These are phyloP conservation scores for Rousettus leschenaultii DNA, from an alignment of 2,113 vertebrate species.

Conservation along the genomic window DNA sequence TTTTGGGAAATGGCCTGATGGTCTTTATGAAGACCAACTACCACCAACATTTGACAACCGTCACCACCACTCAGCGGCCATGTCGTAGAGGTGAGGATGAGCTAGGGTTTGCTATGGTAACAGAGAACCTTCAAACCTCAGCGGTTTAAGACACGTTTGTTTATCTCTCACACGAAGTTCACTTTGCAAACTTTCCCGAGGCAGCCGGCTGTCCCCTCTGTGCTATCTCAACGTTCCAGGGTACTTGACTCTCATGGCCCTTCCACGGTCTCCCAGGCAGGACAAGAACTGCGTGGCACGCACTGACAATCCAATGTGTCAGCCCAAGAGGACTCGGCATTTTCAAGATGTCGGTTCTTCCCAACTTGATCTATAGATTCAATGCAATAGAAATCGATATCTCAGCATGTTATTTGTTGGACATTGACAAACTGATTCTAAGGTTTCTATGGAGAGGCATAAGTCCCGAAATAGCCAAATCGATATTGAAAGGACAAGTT, in stretches of 20 bases:
- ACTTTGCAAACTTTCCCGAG: neutral
- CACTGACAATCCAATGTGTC: neutral
- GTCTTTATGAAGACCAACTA: neutral
- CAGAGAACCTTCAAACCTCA: neutral
- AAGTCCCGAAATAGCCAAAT: no score
- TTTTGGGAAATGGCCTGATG: neutral
- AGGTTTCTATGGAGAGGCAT: no score
- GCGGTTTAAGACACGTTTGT: neutral
- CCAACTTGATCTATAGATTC: no score
- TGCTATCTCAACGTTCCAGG: neutral
- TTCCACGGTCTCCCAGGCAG: neutral
- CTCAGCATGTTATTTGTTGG: no score
- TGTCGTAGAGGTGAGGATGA: neutral
- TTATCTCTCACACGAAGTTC: neutral
- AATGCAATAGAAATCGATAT: no score
- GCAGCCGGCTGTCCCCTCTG: neutral
- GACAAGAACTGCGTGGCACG: neutral
- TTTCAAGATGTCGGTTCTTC: no score
- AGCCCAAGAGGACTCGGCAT: neutral
- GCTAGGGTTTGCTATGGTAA: neutral
- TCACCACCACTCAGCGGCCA: neutral
- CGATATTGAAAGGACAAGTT: no score
- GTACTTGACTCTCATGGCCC: neutral
- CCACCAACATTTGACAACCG: neutral
- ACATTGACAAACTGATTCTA: no score